Base-by-base conservation (phyloP, 2,888 invertebrate species). In the Scaptomyza reducta region DNA sequence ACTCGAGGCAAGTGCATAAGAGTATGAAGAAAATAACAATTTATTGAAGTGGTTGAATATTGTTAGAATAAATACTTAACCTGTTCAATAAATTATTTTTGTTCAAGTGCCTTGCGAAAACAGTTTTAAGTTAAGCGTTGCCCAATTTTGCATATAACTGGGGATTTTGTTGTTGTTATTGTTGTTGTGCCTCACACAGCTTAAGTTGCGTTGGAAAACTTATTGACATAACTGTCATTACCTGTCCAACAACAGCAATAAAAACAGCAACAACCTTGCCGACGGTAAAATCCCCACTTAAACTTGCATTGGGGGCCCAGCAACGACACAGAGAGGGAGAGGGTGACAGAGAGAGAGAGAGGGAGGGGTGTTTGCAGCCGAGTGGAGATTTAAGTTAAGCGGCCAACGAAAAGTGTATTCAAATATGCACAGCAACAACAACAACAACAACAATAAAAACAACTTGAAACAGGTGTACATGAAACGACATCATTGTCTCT, bases 221-320 rank as follows among this genome's bases (percentile, higher is more conserved):
- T 88, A 88, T 84, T 88, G 84, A 87, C 84, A 84, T 81, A 84
- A 84, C 88, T 88, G 84, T 87, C 84, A 81, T 87, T 84, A 88
- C 79, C 82, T 87, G 84, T 74, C 63, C 88, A 72, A 72, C 22
- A 29, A 16, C 6, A 45, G 41, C 41, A 31, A 45, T 47, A 57
- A 47, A 45, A 47, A 18, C 38, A 45, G 35, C 74, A 58, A 47
- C 61, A 65, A 55, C 65, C 73, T 84, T 80, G 78, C 60, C 66
- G 69, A 61, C 62, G 77, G 59, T 61, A 70, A 66, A 74, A 64
- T 80, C 66, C 72, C 60, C 74, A 72, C 73, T 78, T 77, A 78
- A 79, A 78, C 77, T 79, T 77, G 69, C 77, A 72, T 59, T 77
- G 77, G 53, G 22, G 14, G 38, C 47, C 47, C 35, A 49, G 44